These are phyloP conservation scores for Tokudaia tokunoshimensis DNA, from an alignment of 2,797 vertebrate species.

Conservation along the genomic window DNA sequence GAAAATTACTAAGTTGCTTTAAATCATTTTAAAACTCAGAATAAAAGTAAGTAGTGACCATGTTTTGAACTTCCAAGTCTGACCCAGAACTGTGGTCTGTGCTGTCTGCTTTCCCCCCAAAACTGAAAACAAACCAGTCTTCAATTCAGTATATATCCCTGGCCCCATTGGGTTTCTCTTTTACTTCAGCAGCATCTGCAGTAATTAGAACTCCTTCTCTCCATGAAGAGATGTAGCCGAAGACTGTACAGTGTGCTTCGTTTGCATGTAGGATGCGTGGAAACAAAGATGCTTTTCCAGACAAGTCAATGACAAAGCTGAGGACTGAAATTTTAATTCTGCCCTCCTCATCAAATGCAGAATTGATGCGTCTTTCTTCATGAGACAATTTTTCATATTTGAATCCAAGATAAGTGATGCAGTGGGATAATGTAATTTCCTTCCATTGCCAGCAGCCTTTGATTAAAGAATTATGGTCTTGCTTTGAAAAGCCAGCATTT, in stretches of 20 bases:
- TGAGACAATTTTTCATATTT: constrained; percentile 60
- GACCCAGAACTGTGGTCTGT: neutral
- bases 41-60: neutral
- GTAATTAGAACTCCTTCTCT: constrained; percentile 10
- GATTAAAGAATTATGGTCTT: constrained; percentile 77
- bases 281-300: constrained; percentile 24
- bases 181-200: constrained; percentile 31
- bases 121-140: neutral
- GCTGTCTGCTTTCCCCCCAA: neutral
- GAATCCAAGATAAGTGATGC: constrained; percentile 65
- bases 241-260: neutral
- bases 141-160: neutral
- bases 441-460: constrained; percentile 58
- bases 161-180: neutral
- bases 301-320: constrained; percentile 42
- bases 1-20: neutral
- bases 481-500: constrained; percentile 72
- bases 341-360: constrained; percentile 30
- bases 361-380: constrained; percentile 41
- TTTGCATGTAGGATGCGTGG: neutral
- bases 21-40: neutral
- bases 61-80: neutral
- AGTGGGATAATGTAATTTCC: constrained; percentile 69
- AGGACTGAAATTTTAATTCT: constrained; percentile 57
- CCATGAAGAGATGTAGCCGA: neutral